A percentile compares a stretch with the other conserved stretches of the same genome.
Evolutionary conservation across 1,140 invertebrate genomes (phyloP).

Genomic region (Pseudomyrmex sp.): DNA sequence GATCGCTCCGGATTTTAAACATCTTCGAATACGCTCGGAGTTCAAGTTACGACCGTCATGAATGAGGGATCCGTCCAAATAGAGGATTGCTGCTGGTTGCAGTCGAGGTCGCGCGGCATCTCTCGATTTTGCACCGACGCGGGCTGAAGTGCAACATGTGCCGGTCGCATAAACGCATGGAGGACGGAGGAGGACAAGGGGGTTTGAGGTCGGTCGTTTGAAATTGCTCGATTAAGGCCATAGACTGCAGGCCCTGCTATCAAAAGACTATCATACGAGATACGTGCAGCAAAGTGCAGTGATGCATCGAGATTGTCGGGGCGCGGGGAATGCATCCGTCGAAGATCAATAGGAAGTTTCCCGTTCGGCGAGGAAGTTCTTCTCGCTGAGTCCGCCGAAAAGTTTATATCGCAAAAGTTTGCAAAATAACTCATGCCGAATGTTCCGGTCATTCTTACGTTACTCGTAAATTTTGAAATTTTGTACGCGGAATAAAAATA

Average conservation of each 20-base stretch:
- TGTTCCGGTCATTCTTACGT: background rate
- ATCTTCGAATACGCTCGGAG: slow-evolving; percentile 14
- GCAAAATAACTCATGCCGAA: background rate
- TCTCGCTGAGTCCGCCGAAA: slow-evolving; percentile 15
- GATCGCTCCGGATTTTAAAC: slow-evolving; percentile 14
- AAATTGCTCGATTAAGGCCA: slow-evolving; percentile 82
- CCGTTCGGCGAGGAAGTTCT: slow-evolving; percentile 3
- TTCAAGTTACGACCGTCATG: slow-evolving; percentile 13
- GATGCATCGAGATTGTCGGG: slow-evolving; percentile 34
- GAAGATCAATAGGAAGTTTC: background rate
- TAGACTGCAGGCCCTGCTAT: slow-evolving; percentile 69
- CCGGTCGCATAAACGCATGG: slow-evolving; percentile 58
- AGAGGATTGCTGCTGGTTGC: background rate
- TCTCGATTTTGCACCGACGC: slow-evolving; percentile 15
- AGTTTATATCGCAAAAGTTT: background rate
- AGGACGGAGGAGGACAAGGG: slow-evolving; percentile 63
- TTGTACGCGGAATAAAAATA: background rate
- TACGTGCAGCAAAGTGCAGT: slow-evolving; percentile 47
- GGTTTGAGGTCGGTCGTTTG: slow-evolving; percentile 78
- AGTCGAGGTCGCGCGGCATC: slow-evolving; percentile 27
- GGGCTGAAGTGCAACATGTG: slow-evolving; percentile 50
- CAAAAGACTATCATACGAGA: slow-evolving; percentile 54
- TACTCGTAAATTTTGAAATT: background rate
- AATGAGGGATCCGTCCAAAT: slow-evolving; percentile 2
- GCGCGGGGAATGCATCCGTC: slow-evolving; percentile 8